Evolutionary conservation across 2,888 invertebrate genomes (phyloP).

Genomic region (Amphipyra tragopoginis): DNA sequence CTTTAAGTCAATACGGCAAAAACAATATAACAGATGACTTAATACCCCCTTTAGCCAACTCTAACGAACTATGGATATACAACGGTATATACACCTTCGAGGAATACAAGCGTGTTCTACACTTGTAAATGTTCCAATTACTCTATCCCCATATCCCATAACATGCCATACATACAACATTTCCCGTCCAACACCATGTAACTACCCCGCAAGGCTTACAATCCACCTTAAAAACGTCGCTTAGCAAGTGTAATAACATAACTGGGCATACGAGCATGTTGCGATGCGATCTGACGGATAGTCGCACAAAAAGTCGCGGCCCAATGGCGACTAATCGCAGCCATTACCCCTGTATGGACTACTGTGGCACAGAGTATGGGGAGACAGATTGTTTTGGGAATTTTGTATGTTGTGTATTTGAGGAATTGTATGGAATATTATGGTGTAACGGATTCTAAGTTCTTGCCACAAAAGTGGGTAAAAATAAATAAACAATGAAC

Average conservation of each 20-base stretch:
- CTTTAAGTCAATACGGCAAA: too few relatives aligned
- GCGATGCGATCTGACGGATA: constrained; percentile 60
- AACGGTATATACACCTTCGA: not conserved
- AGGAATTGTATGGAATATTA: too few relatives aligned
- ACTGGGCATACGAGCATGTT: constrained; percentile 49
- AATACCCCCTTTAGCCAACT: too few relatives aligned
- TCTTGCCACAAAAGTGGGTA: too few relatives aligned
- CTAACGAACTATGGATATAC: too few relatives aligned
- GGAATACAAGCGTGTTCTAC: not conserved
- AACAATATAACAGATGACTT: too few relatives aligned
- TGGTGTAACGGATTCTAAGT: too few relatives aligned
- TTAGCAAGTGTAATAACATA: constrained; percentile 63
- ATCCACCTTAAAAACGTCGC: constrained; percentile 39
- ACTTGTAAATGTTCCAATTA: constrained; percentile 24
- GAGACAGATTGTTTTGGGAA: not conserved
- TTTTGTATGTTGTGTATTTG: not conserved
- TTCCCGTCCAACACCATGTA: constrained; percentile 31
- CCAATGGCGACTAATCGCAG: constrained; percentile 67
- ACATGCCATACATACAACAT: constrained; percentile 19
- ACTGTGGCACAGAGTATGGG: constrained; percentile 40
- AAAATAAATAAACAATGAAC: too few relatives aligned
- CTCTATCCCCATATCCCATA: constrained; percentile 16
- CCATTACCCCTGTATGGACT: constrained; percentile 65
- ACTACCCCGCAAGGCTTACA: constrained; percentile 14
- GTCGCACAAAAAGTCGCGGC: constrained; percentile 62